Evolutionary conservation across 2,888 invertebrate species (phyloP).

Genomic region (Orgyia antiqua): DNA sequence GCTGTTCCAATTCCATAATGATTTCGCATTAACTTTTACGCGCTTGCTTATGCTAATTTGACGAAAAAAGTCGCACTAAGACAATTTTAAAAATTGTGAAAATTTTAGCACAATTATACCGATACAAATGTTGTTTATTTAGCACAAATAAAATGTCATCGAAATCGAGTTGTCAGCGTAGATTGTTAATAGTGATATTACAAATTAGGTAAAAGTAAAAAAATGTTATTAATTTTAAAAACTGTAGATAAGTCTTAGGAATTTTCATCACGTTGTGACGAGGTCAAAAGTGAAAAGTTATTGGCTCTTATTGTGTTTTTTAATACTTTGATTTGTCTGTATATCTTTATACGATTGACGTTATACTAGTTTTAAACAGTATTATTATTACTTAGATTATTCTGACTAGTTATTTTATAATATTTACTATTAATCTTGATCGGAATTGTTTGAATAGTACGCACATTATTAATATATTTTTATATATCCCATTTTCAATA

Average conservation of each 20-base stretch:
- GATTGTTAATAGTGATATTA: constrained; percentile 76
- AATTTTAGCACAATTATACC: too few species aligned
- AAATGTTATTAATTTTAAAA: constrained; percentile 71
- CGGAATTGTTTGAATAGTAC: constrained; percentile 17
- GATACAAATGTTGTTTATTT: too few species aligned
- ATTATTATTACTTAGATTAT: constrained; percentile 36
- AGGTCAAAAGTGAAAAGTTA: constrained; percentile 26
- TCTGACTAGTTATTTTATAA: constrained; percentile 13
- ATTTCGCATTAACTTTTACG: too few species aligned
- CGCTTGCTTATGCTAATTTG: too few species aligned
- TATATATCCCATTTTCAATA: too few species aligned
- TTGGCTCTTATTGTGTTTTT: constrained; percentile 30
- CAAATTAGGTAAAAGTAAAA: constrained; percentile 60
- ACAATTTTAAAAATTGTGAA: too few species aligned
- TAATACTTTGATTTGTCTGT: constrained; percentile 12
- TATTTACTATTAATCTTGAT: constrained; percentile 25
- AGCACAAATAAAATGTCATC: too few species aligned
- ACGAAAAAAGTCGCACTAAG: too few species aligned
- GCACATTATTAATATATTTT: too few species aligned
- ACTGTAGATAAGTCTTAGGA: constrained; percentile 66
- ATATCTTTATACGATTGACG: constrained; percentile 25
- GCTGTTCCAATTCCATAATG: too few species aligned
- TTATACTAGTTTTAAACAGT: constrained; percentile 48
- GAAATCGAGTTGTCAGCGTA: constrained; percentile 67
- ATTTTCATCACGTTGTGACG: constrained; percentile 68